Percentiles rank a stretch among this genome's conserved stretches.
Conservation (phyloP, 30 jellyfish, hydroid and myxozoan species). For the Aurelia sp. region DNA sequence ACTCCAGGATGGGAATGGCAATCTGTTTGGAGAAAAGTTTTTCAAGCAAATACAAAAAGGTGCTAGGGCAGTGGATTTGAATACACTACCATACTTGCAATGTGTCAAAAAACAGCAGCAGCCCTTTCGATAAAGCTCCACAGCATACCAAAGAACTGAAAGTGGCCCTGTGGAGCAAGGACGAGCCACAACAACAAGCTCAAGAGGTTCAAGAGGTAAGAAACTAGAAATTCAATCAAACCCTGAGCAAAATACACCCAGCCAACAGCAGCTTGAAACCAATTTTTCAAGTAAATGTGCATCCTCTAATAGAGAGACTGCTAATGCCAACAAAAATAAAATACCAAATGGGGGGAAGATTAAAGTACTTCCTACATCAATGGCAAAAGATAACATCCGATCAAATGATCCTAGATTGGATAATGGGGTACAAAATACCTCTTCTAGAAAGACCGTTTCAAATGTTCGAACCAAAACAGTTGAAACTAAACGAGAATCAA, state of each 20-base stretch:
- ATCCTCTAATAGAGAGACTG: background rate
- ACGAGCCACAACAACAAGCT: background rate
- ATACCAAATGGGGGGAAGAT: constrained; percentile 3
- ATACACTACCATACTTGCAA: too few relatives aligned
- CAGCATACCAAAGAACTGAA: background rate
- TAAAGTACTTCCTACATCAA: background rate
- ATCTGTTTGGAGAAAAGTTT: too few relatives aligned
- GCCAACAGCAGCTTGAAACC: background rate
- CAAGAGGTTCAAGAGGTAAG: constrained; percentile 8
- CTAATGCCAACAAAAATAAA: background rate
- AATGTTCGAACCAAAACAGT: constrained; percentile 11
- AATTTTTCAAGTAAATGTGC: background rate
- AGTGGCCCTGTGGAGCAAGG: too few relatives aligned
- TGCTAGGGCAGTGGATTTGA: too few relatives aligned
- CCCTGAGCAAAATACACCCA: background rate
- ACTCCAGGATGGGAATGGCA: too few relatives aligned
- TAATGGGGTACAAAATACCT: constrained; percentile 15
- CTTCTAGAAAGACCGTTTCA: background rate
- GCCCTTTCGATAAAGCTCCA: background rate
- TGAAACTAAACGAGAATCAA: background rate
- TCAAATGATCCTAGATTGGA: constrained; percentile 10
- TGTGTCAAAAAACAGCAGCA: too few relatives aligned
- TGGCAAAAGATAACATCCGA: background rate
- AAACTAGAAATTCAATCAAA: background rate
- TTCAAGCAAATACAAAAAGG: too few relatives aligned